Conservation (phyloP, 2,113 vertebrate genomes). For the Guaruba guarouba region DNA sequence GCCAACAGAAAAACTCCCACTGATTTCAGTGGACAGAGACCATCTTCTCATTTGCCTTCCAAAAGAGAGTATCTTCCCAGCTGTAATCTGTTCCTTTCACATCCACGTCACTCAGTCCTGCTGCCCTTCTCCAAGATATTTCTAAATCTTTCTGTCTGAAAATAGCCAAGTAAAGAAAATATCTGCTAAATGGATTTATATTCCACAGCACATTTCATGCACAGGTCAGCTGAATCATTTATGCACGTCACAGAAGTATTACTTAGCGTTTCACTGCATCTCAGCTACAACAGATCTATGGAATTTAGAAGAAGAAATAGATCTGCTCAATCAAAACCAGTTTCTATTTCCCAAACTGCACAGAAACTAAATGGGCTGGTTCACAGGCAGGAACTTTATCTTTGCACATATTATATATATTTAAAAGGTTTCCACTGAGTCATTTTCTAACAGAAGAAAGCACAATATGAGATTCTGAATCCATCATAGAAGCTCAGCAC, state of each 20-base stretch:
- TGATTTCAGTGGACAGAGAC: not conserved
- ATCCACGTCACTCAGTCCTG: not conserved
- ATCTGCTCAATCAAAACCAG: not conserved
- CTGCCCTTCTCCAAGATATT: not conserved
- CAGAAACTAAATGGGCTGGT: not conserved
- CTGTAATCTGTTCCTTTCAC: not conserved
- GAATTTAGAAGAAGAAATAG: not conserved
- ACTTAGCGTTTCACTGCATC: not conserved
- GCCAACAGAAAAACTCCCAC: not conserved
- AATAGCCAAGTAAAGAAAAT: not conserved
- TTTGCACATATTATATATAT: not conserved
- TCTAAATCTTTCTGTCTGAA: not conserved
- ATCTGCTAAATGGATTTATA: not conserved
- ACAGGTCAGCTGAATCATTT: not conserved
- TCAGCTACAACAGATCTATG: not conserved
- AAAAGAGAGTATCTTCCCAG: not conserved
- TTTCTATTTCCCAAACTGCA: not conserved
- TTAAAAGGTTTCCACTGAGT: not conserved
- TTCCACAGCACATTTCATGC: not conserved
- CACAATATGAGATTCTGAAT: not conserved
- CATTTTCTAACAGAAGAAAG: constrained; percentile 22
- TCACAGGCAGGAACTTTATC: not conserved
- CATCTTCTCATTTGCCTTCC: not conserved
- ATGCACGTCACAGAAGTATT: not conserved
- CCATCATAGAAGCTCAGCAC: not conserved